These are phyloP conservation scores for Streptopelia turtur DNA, from an alignment of 2,797 vertebrate species.

Conservation along the genomic window DNA sequence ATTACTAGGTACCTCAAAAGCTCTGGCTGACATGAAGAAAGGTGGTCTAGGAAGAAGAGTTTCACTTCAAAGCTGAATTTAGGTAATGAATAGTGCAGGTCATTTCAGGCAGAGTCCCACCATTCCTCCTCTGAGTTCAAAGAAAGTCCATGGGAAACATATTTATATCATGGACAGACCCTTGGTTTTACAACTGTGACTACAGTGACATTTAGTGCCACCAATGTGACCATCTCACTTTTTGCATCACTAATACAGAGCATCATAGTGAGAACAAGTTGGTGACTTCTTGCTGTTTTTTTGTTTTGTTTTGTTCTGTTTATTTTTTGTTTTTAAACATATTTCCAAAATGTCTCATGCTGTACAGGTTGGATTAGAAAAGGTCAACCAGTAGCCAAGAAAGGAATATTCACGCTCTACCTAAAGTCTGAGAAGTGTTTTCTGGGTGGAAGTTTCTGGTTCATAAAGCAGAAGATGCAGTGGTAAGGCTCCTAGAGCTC, in stretches of 20 bases:
- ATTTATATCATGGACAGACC: not conserved
- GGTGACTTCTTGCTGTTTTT: not conserved
- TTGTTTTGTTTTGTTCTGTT: no score
- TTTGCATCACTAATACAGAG: not conserved
- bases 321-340: not conserved
- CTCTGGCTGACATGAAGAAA: not conserved
- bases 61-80: not conserved
- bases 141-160: not conserved
- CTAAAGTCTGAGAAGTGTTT: not conserved
- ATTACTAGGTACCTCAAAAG: not conserved
- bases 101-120: not conserved
- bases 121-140: not conserved
- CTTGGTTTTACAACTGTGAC: not conserved
- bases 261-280: not conserved
- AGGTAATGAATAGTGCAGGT: not conserved
- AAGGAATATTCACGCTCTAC: not conserved
- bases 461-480: constrained; percentile 40
- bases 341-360: not conserved
- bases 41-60: not conserved
- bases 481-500: not conserved
- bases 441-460: constrained; percentile 34
- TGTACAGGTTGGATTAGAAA: not conserved
- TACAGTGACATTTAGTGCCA: not conserved
- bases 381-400: not conserved
- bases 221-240: not conserved